Base-by-base conservation (phyloP, 2,888 invertebrate species). In the Synanthedon myopaeformis region DNA sequence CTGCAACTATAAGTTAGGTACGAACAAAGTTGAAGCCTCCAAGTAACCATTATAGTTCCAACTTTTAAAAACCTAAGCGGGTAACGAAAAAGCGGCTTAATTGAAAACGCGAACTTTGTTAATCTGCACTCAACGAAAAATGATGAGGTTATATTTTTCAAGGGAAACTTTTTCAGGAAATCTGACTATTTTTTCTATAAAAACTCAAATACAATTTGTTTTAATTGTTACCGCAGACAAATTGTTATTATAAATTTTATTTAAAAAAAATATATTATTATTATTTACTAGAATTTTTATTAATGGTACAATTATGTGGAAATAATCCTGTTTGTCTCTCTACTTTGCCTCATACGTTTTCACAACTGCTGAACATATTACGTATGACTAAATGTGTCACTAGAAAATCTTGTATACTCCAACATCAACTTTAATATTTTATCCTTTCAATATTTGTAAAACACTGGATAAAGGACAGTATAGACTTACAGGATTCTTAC, bases 1-100 rank as follows among this genome's bases (percentile, higher is more conserved):
- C 58, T 61, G 61, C 62, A 69, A 74, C 71, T 74, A 72, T 66
- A 69, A 74, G 69, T 65, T 56, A 61, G 42, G 58, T 62, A 66
- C 68, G 61, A 65, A 64, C 61, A 53, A 74, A 72, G 69, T 73
- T 71, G 65, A 54, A 62, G 55, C 55, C 54, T 62, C 62, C 59
- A 64, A 66, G 64, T 64, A 63, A 65, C 65, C 64, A 62, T 59
- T 57, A 49, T 49, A 45, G 45, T 45, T 49, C 53, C 61, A 72
- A 62, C 62, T 65, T 68, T 63, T 55, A 54, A 57, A 57, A 61
- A 58, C 61, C 55, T 54, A 57, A 58, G 61, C 42, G 51, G 57
- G 55, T 59, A 17, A 59, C 55, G 55, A 69, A 72, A 71, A 67
- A 51, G 51, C 23, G 56, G 61, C 60, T 65, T 66, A 66, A 63